These are phyloP conservation scores for Cettia cetti DNA, from an alignment of 2,113 vertebrate genomes.

Conservation along the genomic window DNA sequence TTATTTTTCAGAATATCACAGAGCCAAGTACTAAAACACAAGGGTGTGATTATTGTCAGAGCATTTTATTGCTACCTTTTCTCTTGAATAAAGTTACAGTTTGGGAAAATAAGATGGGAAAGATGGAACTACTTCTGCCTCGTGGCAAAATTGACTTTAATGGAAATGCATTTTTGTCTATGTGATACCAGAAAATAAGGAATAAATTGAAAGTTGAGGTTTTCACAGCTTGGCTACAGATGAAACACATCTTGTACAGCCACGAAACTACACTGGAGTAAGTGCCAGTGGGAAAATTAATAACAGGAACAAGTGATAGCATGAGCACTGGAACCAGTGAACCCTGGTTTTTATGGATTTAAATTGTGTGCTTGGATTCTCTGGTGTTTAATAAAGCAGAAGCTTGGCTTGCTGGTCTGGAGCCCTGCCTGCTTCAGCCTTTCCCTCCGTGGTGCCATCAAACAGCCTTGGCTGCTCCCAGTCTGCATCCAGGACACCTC, in stretches of 20 bases:
- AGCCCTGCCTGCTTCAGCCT: not conserved
- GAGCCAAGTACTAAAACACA: not conserved
- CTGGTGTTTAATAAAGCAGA: constrained; percentile 15
- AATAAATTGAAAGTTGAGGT: not conserved
- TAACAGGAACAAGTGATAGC: constrained; percentile 21
- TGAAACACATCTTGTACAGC: constrained; percentile 4
- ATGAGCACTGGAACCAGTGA: not conserved
- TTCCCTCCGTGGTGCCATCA: not conserved
- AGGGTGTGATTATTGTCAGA: not conserved
- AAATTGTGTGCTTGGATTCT: not conserved
- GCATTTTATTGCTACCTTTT: not conserved
- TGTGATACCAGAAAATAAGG: not conserved
- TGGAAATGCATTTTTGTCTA: constrained; percentile 17
- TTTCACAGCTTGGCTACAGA: not conserved
- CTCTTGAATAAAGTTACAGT: not conserved
- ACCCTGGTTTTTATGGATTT: not conserved
- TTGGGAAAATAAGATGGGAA: constrained; percentile 12
- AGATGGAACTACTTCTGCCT: not conserved
- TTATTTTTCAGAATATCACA: constrained; percentile 3
- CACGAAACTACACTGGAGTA: not conserved
- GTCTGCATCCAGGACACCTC: not conserved
- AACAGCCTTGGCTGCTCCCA: not conserved
- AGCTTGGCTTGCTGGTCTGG: not conserved
- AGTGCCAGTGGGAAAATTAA: constrained; percentile 42
- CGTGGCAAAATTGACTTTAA: not conserved